Evolutionary conservation across 2,888 invertebrate genomes (phyloP).

Genomic region (Caenorhabditis becei): DNA sequence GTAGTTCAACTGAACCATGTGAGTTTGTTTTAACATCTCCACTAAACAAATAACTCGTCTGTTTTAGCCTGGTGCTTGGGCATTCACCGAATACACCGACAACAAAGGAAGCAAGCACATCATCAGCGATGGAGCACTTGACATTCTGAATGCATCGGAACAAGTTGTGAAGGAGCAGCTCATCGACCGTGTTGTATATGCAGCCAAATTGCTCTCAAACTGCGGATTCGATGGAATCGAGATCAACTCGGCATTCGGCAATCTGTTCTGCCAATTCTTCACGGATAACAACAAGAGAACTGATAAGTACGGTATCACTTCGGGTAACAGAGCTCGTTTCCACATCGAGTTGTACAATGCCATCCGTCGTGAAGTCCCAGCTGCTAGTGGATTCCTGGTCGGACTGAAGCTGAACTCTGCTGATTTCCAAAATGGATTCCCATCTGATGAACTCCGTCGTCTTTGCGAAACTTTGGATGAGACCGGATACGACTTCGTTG

Average conservation of each 20-base stretch:
- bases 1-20: slow-evolving; percentile 66
- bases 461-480: slow-evolving; percentile 46
- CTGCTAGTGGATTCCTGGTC: slow-evolving; percentile 53
- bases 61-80: slow-evolving; percentile 56
- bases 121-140: slow-evolving; percentile 63
- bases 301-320: slow-evolving; percentile 53
- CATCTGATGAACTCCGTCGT: slow-evolving; percentile 29
- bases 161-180: slow-evolving; percentile 65
- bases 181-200: slow-evolving; percentile 70
- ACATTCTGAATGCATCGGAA: slow-evolving; percentile 61
- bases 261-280: slow-evolving; percentile 57
- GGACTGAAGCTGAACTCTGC: slow-evolving; percentile 58
- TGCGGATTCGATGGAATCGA: slow-evolving; percentile 62
- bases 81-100: slow-evolving; percentile 49
- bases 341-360: slow-evolving; percentile 45
- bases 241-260: slow-evolving; percentile 55
- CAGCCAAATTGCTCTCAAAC: slow-evolving; percentile 46
- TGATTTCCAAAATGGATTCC: slow-evolving; percentile 55
- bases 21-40: slow-evolving; percentile 10
- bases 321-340: slow-evolving; percentile 51
- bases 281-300: slow-evolving; percentile 52
- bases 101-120: slow-evolving; percentile 36
- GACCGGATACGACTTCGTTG: slow-evolving; percentile 51
- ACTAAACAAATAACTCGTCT: neutral
- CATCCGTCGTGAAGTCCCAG: slow-evolving; percentile 54